Evolutionary conservation across 2,797 vertebrate species (phyloP), one percentile per base, ranked within the genome.

Genomic region (Rhincodon typus): DNA sequence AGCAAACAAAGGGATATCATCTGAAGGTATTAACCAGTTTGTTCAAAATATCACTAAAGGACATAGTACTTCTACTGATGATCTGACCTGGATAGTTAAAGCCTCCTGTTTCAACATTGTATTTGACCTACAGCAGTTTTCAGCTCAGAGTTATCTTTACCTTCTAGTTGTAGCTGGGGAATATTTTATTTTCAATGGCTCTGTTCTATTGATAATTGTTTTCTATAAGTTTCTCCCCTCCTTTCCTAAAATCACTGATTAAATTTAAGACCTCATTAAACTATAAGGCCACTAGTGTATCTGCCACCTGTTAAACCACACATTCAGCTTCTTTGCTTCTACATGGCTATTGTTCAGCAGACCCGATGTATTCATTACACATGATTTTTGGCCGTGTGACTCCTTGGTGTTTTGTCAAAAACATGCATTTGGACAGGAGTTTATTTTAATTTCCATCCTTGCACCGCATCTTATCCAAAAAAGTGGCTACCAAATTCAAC

Each of bases 1-100:
- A 69, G 8, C 62, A 93, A 93, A 93, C 90, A 93, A 69, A 93
- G 62, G 62, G 57, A 67, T 38, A 38, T 66, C 90, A 93, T 67
- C 62, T 69, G 90, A 93, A 67, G 7, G 62, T n/a, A 69, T 69
- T 67, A 93, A 66, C 7, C 23, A 23, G n/a, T 42, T 67, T 67
- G 66, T 93, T 42, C n/a, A 69, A 93, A 38, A 93, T 93, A 69
- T 21, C n/a, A 69, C 25, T 69, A 69, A 67, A 91, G 30, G n/a
- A 93, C 67, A 42, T 66, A 69, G 19, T 13, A 69, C 90, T 93
- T 0, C 3, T 38, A 69, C 62, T 67, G 53, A 62, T 66, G 62
- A 69, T 23, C 90, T 23, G 57, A 67, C 88, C 88, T n/a, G 88
- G 34, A 21, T 66, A 34, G 57, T 6, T 7, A 21, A 34, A 66